Evolutionary conservation across 1,140 invertebrate species (phyloP), one percentile per base, ranked within the genome.

Genomic region (Brachionus rubens): DNA sequence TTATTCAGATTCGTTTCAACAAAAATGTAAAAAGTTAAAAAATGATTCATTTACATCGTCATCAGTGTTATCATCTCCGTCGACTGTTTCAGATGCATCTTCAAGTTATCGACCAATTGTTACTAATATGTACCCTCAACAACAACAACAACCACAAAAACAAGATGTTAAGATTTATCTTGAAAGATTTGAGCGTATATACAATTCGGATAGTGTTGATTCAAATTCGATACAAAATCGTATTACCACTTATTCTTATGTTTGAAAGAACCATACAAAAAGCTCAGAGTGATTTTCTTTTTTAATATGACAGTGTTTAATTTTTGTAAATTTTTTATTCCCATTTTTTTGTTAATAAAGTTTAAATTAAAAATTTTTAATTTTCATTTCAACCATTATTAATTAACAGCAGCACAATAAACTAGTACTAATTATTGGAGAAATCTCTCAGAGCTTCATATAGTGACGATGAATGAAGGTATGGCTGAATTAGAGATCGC

Each of bases 11-110:
- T 48, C 68, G 9, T 48, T 72, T 54, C 30, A 48, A 24, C 68
- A 72, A 21, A 72, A 30, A n/a, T 33, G 7, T 1, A 72, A 48
- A 54, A 72, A 33, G 14, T 28, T 40, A 30, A 36, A 54, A 72
- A 72, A 72, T 16, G 46, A 33, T 14, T 72, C 68, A 5, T 72
- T 72, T 40, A 72, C 68, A 3, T 72, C 68, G 16, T 72, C 68
- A 6, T 72, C 68, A 14, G 28, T 72, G 9, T 7, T 72, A 12
- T 72, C 68, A 7, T 72, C 68, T 2, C 68, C 68, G 7, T 47
- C 68, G 6, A 40, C 68, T 24, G 24, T 46, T 33, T 72, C 68
- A 6, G 68, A 48, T 10, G 21, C 41, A 10, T 33, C 41, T 33
- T 50, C 46, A 9, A 41, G 21, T 19, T 54, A 33, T 12, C 43